phyloP scores from a whole-genome alignment of 2,113 vertebrate genomes.

The Sander lucioperca region DNA sequence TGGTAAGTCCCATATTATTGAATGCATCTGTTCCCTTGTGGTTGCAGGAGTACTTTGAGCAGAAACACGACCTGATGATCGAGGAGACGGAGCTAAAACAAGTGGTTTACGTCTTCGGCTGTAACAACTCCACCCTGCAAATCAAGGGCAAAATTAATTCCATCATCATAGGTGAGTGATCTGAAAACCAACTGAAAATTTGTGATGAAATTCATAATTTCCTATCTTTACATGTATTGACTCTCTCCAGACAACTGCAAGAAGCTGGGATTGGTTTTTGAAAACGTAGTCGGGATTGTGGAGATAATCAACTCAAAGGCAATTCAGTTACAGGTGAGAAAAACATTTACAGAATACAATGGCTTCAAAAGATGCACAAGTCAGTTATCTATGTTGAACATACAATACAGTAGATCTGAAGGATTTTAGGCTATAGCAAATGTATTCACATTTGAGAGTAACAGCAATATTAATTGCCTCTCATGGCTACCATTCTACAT shows the following conservation, averaged over 20 bases:
- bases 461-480: background rate
- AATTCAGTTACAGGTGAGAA: slow-evolving; percentile 92
- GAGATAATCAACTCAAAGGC: slow-evolving; percentile 97
- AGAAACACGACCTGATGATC: slow-evolving; percentile 91
- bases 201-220: background rate
- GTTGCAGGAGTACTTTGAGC: slow-evolving; percentile 93
- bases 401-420: background rate
- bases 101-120: slow-evolving; percentile 95
- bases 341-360: background rate
- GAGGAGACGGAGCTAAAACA: slow-evolving; percentile 95
- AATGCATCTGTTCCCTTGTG: slow-evolving; percentile 1
- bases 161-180: slow-evolving; percentile 92
- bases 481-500: background rate
- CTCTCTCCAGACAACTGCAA: slow-evolving; percentile 92
- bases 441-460: background rate
- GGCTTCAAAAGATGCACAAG: background rate
- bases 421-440: background rate
- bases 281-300: slow-evolving; percentile 96
- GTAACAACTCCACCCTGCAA: slow-evolving; percentile 92
- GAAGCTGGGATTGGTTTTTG: slow-evolving; percentile 96
- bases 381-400: background rate
- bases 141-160: slow-evolving; percentile 98
- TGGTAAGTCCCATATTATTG: background rate
- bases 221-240: background rate
- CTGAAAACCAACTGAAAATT: background rate